Evolutionary conservation across 2,797 vertebrate genomes (phyloP), one percentile per base, ranked within the genome.

Genomic region (Coregonus ussuriensis): DNA sequence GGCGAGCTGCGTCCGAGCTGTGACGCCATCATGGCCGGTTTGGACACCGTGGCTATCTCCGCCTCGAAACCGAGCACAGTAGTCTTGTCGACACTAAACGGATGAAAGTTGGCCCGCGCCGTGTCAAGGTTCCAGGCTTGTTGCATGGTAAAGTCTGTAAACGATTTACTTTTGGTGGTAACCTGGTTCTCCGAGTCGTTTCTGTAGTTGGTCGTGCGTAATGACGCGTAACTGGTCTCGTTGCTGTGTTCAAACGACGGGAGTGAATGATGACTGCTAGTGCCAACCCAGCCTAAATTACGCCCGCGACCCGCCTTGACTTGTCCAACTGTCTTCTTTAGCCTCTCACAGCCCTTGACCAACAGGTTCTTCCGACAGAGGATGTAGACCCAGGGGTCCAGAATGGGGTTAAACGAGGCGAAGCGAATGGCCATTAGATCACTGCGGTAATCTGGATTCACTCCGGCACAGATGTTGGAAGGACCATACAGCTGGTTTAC

Each of bases 301-400:
- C 41, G 41, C 41, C 41, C 9, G 6, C 83, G 84, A 0, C 77
- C 72, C 1, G 82, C 84, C 67, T 82, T 90, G 1, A 83, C 83
- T 6, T 66, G 75, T 1, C 82, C 66, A 15, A 90, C 83, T 0
- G 82, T 84, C 73, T 74, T 82, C 82, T 94, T 95, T 29, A 95
- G 56, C 59, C 76, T 85, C 67, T 90, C 87, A 21, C 94, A 95
- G 72, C 94, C 92, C 80, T 94, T 95, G 0, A 93, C 84, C 53
- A 95, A 75, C 72, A 95, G 84, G 83, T 93, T 95, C 71, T 94
- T 95, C 67, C 95, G 83, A 83, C 95, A 95, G 77, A 95, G 74
- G 71, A 95, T 95, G 80, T 95, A 95, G 6, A 95, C 94, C 95
- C 95, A 95, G 1, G 94, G 95, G 85, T 95, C 94, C 41, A 95